Base-by-base conservation (phyloP, 2,113 vertebrate genomes). In the Hippocampus mohnikei region DNA sequence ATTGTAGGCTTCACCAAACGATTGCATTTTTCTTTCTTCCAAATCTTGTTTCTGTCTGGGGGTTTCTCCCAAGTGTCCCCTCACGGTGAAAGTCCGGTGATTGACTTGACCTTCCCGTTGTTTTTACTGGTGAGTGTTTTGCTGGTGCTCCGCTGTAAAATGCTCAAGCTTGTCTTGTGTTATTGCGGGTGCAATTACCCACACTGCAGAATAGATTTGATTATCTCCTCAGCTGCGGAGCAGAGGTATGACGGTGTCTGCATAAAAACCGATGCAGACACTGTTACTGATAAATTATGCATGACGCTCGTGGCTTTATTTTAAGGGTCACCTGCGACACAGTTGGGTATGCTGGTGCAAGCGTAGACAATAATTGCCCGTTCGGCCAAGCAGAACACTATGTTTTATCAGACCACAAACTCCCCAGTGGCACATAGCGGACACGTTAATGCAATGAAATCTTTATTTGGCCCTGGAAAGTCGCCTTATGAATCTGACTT, bases 371-470 rank as follows among this genome's bases (percentile, higher is more conserved):
- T 91, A 90, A 92, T 89, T 86, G 86, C 82, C 83, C 88, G 85
- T 86, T 89, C 79, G 81, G 81, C 80, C 62, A 75, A 88, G 73
- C 81, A 73, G 81, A 79, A 81, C 78, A 81, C 76, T 87, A 83
- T 89, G 91, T 90, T 87, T 87, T 90, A 92, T 92, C 86, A 90
- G 88, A 87, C 86, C 85, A 87, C 89, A 90, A 82, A 90, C 85
- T 86, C 86, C 85, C 87, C 72, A 44, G 85, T 74, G 84, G 71
- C 85, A 74, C 61, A 70, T 86, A 91, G 88, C 90, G 85, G 85
- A 89, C 76, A 87, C 86, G 15, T 81, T 89, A 89, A 90, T 92
- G 87, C 87, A 90, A 85, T 88, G 84, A 88, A 91, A 88, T 88
- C 85, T 85, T 86, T 86, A 88, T 90, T 87, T 84, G 75, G 77